Evolutionary conservation across 2,113 vertebrate species (phyloP).

Genomic region (Thamnophis sirtalis): DNA sequence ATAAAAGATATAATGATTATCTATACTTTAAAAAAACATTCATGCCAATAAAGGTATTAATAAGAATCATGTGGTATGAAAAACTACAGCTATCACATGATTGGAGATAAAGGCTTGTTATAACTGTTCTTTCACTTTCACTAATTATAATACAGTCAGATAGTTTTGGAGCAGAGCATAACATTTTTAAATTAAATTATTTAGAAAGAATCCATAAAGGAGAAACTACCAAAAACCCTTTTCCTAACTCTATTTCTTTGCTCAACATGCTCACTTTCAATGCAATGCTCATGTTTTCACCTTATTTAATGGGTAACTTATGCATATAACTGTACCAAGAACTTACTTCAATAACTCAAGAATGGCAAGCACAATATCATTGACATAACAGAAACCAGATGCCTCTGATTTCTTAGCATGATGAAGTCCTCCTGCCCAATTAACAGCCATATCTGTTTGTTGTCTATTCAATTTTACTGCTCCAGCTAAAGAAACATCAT

Average conservation of each 20-base stretch:
- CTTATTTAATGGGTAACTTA: neutral
- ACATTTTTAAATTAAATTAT: neutral
- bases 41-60: neutral
- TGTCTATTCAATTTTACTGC: conserved; percentile 83
- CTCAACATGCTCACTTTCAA: neutral
- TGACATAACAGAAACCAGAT: conserved; percentile 83
- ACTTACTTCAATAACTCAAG: conserved; percentile 83
- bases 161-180: neutral
- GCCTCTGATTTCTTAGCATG: conserved; percentile 83
- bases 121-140: neutral
- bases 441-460: conserved; percentile 83
- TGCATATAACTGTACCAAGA: conserved; percentile 1
- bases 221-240: neutral
- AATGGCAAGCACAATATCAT: conserved; percentile 84
- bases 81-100: neutral
- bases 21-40: neutral
- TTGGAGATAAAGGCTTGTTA: neutral
- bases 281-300: neutral
- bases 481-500: conserved; percentile 66
- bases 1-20: neutral
- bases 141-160: neutral
- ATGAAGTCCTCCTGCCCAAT: conserved; percentile 83
- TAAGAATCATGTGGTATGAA: neutral
- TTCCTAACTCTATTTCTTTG: neutral
- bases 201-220: neutral